Base-by-base conservation (phyloP, 2,113 vertebrate species). In the Daubentonia madagascariensis region DNA sequence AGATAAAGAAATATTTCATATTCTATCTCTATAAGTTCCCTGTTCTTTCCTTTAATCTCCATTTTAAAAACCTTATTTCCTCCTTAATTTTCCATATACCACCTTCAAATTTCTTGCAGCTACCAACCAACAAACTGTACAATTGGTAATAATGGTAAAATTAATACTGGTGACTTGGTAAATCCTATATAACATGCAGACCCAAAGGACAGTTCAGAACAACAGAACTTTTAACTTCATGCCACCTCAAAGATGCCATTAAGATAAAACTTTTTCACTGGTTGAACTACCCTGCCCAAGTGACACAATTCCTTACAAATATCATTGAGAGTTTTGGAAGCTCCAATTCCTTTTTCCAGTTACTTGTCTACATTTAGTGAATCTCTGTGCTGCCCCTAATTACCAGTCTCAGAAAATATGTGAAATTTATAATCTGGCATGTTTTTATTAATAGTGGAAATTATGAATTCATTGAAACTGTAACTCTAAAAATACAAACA, bases 381-480 rank as follows among this genome's bases (percentile, higher is more conserved):
- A 61, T 61, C 18, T 91, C 86, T 89, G 32, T 6, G 54, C 8
- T 81, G 28, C 13, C 32, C 30, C 61, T 79, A 48, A 54, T 2
- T 87, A 32, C 79, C 32, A 65, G 11, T n/a, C 70, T 93, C 81
- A 88, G 54, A 94, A 96, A 93, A 37, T 50, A 87, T 22, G 43
- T 87, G 4, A 94, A 94, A 76, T 28, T 45, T 40, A 61, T 13
- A 68, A 79, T 75, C 52, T 57, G 28, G 79, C 54, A 17, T 75
- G 67, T 78, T 96, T 76, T 75, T 91, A 57, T 23, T 78, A 97
- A 48, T 57, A 88, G 57, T 59, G 8, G 17, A 96, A 91, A 75
- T 80, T 84, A 75, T 48, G 12, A 75, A 94, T 54, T 88, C 28
- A 48, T 75, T 83, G 57, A 92, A 95, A 91, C 57, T 61, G 14